Evolutionary conservation across 2,113 vertebrate species (phyloP), one percentile per base, ranked within the genome.

Genomic region (Fregetta grallaria): DNA sequence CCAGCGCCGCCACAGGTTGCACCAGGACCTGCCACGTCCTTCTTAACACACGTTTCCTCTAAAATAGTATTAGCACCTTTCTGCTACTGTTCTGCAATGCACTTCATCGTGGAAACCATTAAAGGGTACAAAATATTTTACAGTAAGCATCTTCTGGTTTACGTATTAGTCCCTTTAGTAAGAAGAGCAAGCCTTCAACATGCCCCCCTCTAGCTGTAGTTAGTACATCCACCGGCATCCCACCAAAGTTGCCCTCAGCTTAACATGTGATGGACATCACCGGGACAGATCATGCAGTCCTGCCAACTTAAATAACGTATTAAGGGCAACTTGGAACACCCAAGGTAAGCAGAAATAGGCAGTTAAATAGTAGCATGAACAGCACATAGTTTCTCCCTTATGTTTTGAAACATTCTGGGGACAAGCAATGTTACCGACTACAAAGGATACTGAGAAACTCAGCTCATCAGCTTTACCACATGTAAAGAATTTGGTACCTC

Each of bases 21-120:
- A 0, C 63, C 6, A 20, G 45, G 30, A 32, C 44, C 50, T 6
- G 15, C 38, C 52, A 5, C 0, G 3, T 6, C 29, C 59, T 25
- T 14, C 70, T 50, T 32, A 15, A 12, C 4, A 4, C 4, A 1
- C 0, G 6, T 26, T 76, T 70, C 70, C 56, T 75, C 71, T 32
- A 49, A 76, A 78, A 49, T 2, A 71, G 52, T 15, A 38, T 8
- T 5, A 47, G 38, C 56, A 36, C 26, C 34, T 66, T 68, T 42
- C 71, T 44, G 44, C 55, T 74, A 20, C 40, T 70, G 18, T 13
- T 66, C 45, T n/a, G n/a, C 49, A 73, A 42, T 3, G 38, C 2
- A 1, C 45, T 68, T 56, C 45, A 13, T 2, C 50, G 29, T 10
- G 30, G 36, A 78, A 94, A 67, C 17, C 25, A 13, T 40, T 56